Base-by-base conservation (phyloP, 2,113 vertebrate species). In the Colaptes auratus region DNA sequence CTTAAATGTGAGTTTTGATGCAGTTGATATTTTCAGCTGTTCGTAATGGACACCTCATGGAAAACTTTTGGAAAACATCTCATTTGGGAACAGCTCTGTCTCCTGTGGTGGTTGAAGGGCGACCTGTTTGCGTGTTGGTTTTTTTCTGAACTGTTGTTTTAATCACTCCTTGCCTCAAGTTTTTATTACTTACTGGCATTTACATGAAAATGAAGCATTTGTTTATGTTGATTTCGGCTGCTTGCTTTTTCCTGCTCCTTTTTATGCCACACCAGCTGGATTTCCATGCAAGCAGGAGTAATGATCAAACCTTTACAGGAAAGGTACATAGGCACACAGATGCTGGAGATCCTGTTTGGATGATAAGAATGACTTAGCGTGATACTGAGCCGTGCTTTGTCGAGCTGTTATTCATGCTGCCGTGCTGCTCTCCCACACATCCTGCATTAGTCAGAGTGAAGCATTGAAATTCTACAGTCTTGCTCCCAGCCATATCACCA, bases 21-120 rank as follows among this genome's bases (percentile, higher is more conserved):
- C 71, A 90, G 81, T 33, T 82, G 86, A 2, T 88, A 87, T 95
- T 93, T 95, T 89, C 89, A 86, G 93, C 88, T 70, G 70, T 92
- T 93, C 71, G 0, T 74, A 72, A n/a, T 23, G 82, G 72, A 61
- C 59, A 60, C 80, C 63, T 90, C 85, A 93, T 89, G 83, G 96
- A 94, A 95, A 95, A 95, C 60, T 95, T 87, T 9, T 71, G 89
- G 84, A 89, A 94, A 96, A 95, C 88, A 91, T 96, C 94, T 90
- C 90, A 82, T 90, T 95, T 95, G 82, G 77, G 82, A 82, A 66
- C 86, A 82, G 65, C 30, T 82, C 59, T 53, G 92, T 55, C 70
- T 80, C 59, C 90, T 78, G 79, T 70, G 88, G 93, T 85, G 61
- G 80, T 82, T 93, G 82, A 80, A 88, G 46, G 76, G 70, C 78